phyloP scores from a whole-genome alignment of 64 coral and sea anemone species.

The Actinia tenebrosa region DNA sequence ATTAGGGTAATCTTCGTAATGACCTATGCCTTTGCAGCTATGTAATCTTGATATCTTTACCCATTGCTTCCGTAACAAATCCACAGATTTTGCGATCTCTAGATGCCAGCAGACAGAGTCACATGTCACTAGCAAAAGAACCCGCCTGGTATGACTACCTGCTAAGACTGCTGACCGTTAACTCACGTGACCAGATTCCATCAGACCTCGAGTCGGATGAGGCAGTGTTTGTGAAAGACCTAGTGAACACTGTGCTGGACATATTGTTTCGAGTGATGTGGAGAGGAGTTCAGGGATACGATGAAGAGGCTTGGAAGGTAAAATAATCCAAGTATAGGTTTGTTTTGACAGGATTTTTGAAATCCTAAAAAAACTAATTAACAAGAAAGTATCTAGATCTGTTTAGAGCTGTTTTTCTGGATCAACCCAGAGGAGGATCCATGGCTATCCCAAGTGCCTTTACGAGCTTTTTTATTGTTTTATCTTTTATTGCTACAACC shows the following conservation, averaged over 20 bases:
- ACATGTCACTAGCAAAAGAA: constrained; percentile 49
- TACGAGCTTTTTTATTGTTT: no score
- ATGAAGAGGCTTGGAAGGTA: constrained; percentile 89
- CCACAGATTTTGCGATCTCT: constrained; percentile 82
- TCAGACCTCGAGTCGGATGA: constrained; percentile 2
- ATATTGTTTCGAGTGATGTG: constrained; percentile 89
- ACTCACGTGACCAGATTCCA: constrained; percentile 38
- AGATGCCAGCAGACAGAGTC: constrained; percentile 50
- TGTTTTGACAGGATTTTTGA: no score
- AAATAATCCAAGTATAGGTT: neutral
- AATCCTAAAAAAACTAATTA: no score
- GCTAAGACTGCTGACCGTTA: constrained; percentile 27
- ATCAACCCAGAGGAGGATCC: no score
- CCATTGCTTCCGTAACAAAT: neutral
- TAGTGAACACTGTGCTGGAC: constrained; percentile 81
- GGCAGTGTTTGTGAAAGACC: neutral
- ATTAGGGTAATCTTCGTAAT: no score
- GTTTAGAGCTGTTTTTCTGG: no score
- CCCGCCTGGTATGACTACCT: constrained; percentile 74
- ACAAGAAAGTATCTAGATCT: no score
- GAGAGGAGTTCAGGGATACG: constrained; percentile 79
- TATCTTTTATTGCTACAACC: no score
- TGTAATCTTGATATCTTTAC: neutral
- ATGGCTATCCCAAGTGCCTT: no score
- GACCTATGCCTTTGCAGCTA: no score